phyloP scores from a whole-genome alignment of 2,888 invertebrate species.

The Ephialtes manifestator region DNA sequence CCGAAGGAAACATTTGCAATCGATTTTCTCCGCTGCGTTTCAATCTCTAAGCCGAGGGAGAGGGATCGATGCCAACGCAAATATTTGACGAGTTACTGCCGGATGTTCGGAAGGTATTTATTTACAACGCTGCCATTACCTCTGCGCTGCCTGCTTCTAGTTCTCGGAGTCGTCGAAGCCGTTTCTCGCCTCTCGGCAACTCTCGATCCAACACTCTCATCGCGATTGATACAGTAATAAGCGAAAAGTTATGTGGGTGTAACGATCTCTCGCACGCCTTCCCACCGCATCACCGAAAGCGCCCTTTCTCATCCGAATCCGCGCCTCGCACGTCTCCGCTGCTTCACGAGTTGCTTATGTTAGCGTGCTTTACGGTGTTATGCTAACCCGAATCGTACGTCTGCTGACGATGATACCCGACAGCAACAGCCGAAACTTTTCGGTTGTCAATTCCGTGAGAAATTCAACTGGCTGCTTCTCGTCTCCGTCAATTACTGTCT shows the following conservation, averaged over 20 bases:
- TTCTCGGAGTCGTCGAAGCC: constrained; percentile 26
- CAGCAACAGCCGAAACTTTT: constrained; percentile 52
- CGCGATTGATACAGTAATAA: constrained; percentile 73
- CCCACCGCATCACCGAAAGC: neutral
- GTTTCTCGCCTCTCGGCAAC: constrained; percentile 46
- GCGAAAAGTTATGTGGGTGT: constrained; percentile 46
- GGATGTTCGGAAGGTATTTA: constrained; percentile 65
- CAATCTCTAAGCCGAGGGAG: neutral
- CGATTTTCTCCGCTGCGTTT: constrained; percentile 14
- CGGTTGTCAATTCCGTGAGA: constrained; percentile 34
- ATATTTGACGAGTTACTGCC: constrained; percentile 69
- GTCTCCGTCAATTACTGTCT: constrained; percentile 11
- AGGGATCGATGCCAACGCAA: constrained; percentile 66
- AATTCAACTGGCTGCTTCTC: neutral
- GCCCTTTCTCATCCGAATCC: constrained; percentile 37
- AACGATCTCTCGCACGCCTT: constrained; percentile 26
- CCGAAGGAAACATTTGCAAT: constrained; percentile 36
- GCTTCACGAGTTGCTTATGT: constrained; percentile 74
- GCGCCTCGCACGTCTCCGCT: constrained; percentile 44
- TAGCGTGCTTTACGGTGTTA: constrained; percentile 81
- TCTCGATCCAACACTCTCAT: constrained; percentile 50
- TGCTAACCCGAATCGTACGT: constrained; percentile 76
- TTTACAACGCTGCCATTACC: constrained; percentile 60
- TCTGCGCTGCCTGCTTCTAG: constrained; percentile 33
- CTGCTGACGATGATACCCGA: constrained; percentile 69